Percentiles rank a stretch among this genome's conserved stretches.
Conservation (phyloP, 2,888 invertebrate species). For the Brachylomia viminalis region DNA sequence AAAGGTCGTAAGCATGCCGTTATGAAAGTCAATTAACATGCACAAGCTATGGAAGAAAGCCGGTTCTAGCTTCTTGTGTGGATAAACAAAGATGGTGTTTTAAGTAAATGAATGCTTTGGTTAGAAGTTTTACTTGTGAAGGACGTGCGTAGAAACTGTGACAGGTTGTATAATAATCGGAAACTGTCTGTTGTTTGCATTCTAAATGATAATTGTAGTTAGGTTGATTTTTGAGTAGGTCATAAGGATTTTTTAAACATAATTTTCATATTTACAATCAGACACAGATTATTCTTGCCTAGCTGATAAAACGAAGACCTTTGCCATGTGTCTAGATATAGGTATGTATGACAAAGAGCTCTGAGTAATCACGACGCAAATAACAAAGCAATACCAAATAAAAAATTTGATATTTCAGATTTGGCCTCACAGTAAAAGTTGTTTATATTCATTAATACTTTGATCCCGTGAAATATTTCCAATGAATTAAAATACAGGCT, state of each 20-base stretch:
- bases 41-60: slow-evolving; percentile 47
- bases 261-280: background rate
- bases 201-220: background rate
- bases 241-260: too few species aligned
- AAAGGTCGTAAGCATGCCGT: slow-evolving; percentile 39
- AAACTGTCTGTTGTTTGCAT: slow-evolving; percentile 5
- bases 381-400: too few species aligned
- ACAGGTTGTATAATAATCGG: slow-evolving; percentile 6
- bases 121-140: slow-evolving; percentile 30
- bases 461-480: background rate
- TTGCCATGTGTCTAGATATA: too few species aligned
- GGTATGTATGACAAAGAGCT: too few species aligned
- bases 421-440: too few species aligned
- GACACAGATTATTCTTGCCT: background rate
- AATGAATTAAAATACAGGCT: slow-evolving; percentile 16
- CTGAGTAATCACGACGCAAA: background rate
- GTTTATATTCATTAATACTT: too few species aligned
- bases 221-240: background rate
- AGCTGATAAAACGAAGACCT: background rate
- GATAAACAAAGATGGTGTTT: slow-evolving; percentile 46
- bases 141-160: slow-evolving; percentile 18
- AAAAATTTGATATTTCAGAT: background rate
- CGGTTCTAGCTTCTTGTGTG: slow-evolving; percentile 37
- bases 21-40: slow-evolving; percentile 63
- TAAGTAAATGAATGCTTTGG: slow-evolving; percentile 37